Conservation (phyloP, 2,797 vertebrate species). For the Sebastes matsubarae region DNA sequence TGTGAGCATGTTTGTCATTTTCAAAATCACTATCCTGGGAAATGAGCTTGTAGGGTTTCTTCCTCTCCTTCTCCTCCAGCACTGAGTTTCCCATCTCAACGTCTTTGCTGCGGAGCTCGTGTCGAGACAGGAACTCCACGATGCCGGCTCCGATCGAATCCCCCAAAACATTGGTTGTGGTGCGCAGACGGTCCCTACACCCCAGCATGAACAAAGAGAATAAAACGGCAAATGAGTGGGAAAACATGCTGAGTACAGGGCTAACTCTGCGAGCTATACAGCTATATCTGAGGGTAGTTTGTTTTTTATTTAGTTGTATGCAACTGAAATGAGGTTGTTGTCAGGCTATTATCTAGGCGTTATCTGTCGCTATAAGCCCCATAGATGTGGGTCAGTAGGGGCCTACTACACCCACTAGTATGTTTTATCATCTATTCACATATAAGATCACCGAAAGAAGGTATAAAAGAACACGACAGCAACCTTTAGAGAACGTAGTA, state of each 20-base stretch:
- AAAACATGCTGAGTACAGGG: background rate
- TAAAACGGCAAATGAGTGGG: background rate
- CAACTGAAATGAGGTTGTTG: background rate
- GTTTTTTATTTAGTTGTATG: background rate
- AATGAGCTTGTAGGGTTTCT: constrained; percentile 96
- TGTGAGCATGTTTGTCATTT: constrained; percentile 88
- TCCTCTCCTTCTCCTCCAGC: constrained; percentile 95
- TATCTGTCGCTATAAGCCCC: too few species aligned
- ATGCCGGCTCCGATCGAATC: constrained; percentile 97
- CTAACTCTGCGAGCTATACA: background rate
- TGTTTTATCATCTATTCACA: too few species aligned
- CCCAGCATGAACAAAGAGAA: background rate
- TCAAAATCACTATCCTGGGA: constrained; percentile 91
- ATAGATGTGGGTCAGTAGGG: too few species aligned
- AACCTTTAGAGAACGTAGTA: too few species aligned
- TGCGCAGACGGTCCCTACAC: constrained; percentile 93
- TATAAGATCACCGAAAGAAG: too few species aligned
- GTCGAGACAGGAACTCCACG: constrained; percentile 93
- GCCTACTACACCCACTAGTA: too few species aligned
- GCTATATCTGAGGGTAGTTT: background rate
- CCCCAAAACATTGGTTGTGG: constrained; percentile 95
- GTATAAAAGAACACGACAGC: too few species aligned
- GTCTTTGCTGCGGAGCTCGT: constrained; percentile 91
- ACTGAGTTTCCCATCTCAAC: constrained; percentile 96
- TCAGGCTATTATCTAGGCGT: accelerated